Conservation (phyloP, 1,140 invertebrate species). For the Teleopsis dalmanni region DNA sequence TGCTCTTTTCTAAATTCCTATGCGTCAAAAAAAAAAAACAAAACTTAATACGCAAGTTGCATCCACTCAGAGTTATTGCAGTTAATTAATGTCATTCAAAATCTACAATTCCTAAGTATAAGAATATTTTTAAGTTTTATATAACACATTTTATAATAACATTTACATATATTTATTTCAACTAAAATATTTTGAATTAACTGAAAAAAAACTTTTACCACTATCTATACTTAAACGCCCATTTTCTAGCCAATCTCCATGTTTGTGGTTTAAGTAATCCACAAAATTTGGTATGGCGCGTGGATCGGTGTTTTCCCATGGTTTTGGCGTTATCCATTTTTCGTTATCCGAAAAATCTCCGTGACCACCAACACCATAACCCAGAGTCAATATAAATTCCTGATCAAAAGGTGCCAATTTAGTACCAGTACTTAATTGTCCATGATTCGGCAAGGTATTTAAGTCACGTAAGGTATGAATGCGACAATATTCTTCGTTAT, state of each 20-base stretch:
- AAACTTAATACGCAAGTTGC: no score
- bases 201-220: no score
- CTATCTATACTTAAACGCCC: slow-evolving; percentile 29
- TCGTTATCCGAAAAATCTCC: slow-evolving; percentile 29
- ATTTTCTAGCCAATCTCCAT: slow-evolving; percentile 21
- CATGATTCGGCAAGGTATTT: slow-evolving; percentile 34
- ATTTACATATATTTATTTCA: no score
- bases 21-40: no score
- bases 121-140: no score
- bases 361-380: slow-evolving; percentile 31
- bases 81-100: no score
- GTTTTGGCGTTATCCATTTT: slow-evolving; percentile 14
- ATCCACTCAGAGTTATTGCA: no score
- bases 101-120: no score
- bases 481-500: slow-evolving; percentile 48
- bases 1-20: no score
- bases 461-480: slow-evolving; percentile 38
- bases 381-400: slow-evolving; percentile 45
- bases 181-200: no score
- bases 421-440: slow-evolving; percentile 38
- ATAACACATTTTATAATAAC: no score
- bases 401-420: slow-evolving; percentile 66
- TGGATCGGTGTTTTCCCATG: slow-evolving; percentile 25
- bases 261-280: slow-evolving; percentile 9
- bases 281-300: slow-evolving; percentile 23